Base-by-base conservation (phyloP, 2,113 vertebrate genomes). In the Puntigrus tetrazona region DNA sequence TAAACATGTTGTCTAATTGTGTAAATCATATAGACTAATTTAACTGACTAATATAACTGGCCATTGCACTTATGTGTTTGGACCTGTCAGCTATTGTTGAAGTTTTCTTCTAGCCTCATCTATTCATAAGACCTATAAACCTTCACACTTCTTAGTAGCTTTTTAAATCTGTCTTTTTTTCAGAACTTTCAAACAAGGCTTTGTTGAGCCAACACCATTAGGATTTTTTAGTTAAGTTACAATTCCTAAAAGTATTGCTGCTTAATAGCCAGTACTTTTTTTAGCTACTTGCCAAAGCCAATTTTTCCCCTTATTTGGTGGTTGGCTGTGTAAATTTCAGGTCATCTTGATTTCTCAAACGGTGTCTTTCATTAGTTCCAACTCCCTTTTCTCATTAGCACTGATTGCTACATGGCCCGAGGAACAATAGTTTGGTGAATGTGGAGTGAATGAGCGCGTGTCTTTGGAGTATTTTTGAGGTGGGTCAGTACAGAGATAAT, bases 361-460 rank as follows among this genome's bases (percentile, higher is more conserved):
- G 43, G 31, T n/a, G 20, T 59, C 75, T 78, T 59, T 14, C 31
- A 78, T 78, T n/a, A 78, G 50, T 57, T 38, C 20, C 52, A 38
- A 59, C 31, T 78, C 75, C 52, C 22, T 38, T 11, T 77, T 77
- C 20, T 78, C 50, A 78, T 78, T 57, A 78, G 38, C 45, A 20
- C 16, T 34, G 47, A 34, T 34, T 55, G 74, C 25, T 22, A 22
- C 45, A 52, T 76, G 47, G 47, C 74, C 47, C 6, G 74, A 55
- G 74, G 29, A 76, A 76, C 74, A 74, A 9, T 27, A 45, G 14
- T 25, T 29, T 50, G 72, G 43, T 34, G 73, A 52, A 76, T 34
- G 47, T 31, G 18, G 45, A 76, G 45, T 52, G 2, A 76, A 55
- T 27, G 38, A 78, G 22, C 8, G 34, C 29, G 31, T 36, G 57